Percentiles rank a stretch among this genome's conserved stretches.
These are phyloP conservation scores for Pissodes strobi DNA, from an alignment of 1,140 invertebrate species.

Conservation along the genomic window DNA sequence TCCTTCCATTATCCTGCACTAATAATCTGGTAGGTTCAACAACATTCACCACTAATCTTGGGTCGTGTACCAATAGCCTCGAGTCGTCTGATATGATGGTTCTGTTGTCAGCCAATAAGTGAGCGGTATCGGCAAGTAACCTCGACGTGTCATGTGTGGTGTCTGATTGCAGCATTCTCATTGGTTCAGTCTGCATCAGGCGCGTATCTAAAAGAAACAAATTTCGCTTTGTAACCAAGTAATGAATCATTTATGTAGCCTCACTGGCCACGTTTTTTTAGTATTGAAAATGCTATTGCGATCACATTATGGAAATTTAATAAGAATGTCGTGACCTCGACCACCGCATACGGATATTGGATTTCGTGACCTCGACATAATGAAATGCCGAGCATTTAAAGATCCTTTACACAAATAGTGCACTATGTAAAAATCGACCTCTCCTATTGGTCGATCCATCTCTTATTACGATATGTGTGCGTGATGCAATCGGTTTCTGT, in stretches of 20 bases:
- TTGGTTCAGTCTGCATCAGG: slow-evolving; percentile 44
- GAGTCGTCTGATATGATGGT: slow-evolving; percentile 39
- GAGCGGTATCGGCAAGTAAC: slow-evolving; percentile 45
- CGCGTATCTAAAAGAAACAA: slow-evolving; percentile 27
- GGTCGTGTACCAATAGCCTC: slow-evolving; percentile 39
- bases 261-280: slow-evolving; percentile 35
- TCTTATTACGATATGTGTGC: no score
- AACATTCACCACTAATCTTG: slow-evolving; percentile 46
- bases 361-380: no score
- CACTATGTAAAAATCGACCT: no score
- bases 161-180: slow-evolving; percentile 43
- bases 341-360: no score
- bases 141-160: slow-evolving; percentile 42
- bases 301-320: no score
- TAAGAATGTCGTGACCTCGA: no score
- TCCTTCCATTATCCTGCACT: slow-evolving; percentile 45
- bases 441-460: no score
- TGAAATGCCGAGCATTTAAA: no score
- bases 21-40: slow-evolving; percentile 45
- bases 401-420: no score
- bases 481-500: no score
- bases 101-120: slow-evolving; percentile 45
- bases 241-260: slow-evolving; percentile 1
- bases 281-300: no score
- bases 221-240: slow-evolving; percentile 8